Base-by-base conservation (phyloP, 1,140 invertebrate genomes). In the Euura saliciscinereae region DNA sequence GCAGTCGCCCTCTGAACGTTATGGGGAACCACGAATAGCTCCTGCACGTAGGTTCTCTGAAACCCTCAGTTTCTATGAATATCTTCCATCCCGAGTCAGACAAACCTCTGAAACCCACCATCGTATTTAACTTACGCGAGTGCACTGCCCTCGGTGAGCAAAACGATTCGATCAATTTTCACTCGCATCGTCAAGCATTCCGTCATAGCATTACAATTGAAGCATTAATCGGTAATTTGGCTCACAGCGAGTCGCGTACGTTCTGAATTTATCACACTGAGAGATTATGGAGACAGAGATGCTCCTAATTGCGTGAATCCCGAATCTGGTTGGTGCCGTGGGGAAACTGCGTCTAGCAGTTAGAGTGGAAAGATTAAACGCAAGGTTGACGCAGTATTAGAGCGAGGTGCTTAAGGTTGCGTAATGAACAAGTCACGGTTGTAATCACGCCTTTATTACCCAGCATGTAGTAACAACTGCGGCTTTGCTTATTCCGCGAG, bases 1-100 rank as follows among this genome's bases (percentile, higher is more conserved):
- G 43, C 43, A 68, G 46, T 59, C 43, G 72, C n/a, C 76, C 76
- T 75, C 76, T n/a, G n/a, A n/a, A 45, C 73, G 78, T 82, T 81
- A 79, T 76, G 79, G 81, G 75, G 68, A 74, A 82, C 78, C 78
- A 80, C 77, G 80, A 82, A 82, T 82, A 82, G 81, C 79, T 70
- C 76, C n/a, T n/a, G 74, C 74, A 59, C 51, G 51, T 59, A 76
- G 78, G 75, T 81, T 82, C 81, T 74, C 67, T 74, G 74, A 79
- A 82, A 78, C 69, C 76, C 66, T 72, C 76, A 74, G 76, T 59
- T 79, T 81, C 81, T 82, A 83, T 83, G 81, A 82, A 83, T 83
- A 83, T 80, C 79, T 80, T 76, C 71, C 70, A 67, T 68, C 74
- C 73, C 77, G 44, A 66, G 71, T 67, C 51, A 28, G 46, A 72